These are phyloP conservation scores for Netelia inedita DNA, from an alignment of 2,888 invertebrate species.

Conservation along the genomic window DNA sequence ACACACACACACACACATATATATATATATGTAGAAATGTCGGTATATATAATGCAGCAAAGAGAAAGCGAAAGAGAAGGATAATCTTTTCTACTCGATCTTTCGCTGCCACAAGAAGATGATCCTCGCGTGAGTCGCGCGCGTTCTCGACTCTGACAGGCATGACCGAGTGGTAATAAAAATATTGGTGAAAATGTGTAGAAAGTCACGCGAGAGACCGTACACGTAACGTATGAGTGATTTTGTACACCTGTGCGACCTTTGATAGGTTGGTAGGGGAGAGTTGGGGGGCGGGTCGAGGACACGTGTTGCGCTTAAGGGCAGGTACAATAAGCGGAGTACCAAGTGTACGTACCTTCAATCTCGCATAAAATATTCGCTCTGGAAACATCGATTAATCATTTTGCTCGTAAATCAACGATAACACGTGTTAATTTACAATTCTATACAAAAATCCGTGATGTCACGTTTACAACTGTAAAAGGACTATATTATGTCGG, in stretches of 20 bases:
- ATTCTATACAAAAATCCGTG: no score
- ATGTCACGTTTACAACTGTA: no score
- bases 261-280: not conserved
- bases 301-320: slow-evolving; percentile 28
- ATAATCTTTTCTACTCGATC: slow-evolving; percentile 43
- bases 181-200: slow-evolving; percentile 15
- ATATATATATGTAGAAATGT: no score
- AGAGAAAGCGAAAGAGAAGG: not conserved
- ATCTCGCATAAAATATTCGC: no score
- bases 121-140: slow-evolving; percentile 21
- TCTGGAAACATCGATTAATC: no score
- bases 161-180: slow-evolving; percentile 11
- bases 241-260: not conserved
- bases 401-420: no score
- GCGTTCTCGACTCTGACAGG: not conserved
- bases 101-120: slow-evolving; percentile 20
- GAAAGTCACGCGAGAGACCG: not conserved
- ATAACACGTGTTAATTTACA: no score
- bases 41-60: slow-evolving; percentile 10
- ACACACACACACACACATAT: not conserved
- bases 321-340: no score
- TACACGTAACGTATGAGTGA: not conserved
- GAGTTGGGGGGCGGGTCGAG: not conserved
- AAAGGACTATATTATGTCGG: no score
- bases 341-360: no score